Evolutionary conservation across 2,797 vertebrate species (phyloP).

Genomic region (Muraenolepis orangiensis): DNA sequence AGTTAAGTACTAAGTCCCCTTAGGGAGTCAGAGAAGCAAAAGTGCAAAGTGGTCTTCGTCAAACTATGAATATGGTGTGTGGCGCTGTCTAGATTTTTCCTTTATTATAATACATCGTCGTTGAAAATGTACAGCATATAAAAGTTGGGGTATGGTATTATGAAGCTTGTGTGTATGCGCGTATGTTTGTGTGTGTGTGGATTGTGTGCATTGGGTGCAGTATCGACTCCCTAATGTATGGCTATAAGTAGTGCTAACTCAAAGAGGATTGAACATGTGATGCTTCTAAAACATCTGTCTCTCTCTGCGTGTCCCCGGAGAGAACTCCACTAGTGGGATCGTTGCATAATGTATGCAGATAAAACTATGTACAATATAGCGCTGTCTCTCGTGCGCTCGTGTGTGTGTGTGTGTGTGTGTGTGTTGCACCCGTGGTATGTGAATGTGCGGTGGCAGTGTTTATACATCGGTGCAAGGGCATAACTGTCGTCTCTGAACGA

Average conservation of each 20-base stretch:
- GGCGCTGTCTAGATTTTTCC: constrained; percentile 20
- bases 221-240: constrained; percentile 26
- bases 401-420: constrained; percentile 73
- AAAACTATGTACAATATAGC: constrained; percentile 54
- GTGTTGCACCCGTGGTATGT: neutral
- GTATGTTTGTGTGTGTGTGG: neutral
- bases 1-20: constrained; percentile 39
- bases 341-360: constrained; percentile 63
- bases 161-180: neutral
- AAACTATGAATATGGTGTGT: constrained; percentile 51
- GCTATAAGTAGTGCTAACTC: constrained; percentile 29
- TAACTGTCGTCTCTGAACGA: neutral
- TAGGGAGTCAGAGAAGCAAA: constrained; percentile 65
- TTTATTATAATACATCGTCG: constrained; percentile 36
- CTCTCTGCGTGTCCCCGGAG: constrained; percentile 54
- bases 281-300: constrained; percentile 44
- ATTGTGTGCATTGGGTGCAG: constrained; percentile 15
- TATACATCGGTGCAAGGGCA: constrained; percentile 1
- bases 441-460: neutral
- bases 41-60: constrained; percentile 72
- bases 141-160: constrained; percentile 48
- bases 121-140: constrained; percentile 46
- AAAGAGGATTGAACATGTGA: constrained; percentile 23
- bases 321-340: constrained; percentile 55
- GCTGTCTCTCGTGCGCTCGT: constrained; percentile 57